These are phyloP conservation scores for Echinarachnius parma DNA, from an alignment of 53 echinoderm and acorn worm species.

Conservation along the genomic window DNA sequence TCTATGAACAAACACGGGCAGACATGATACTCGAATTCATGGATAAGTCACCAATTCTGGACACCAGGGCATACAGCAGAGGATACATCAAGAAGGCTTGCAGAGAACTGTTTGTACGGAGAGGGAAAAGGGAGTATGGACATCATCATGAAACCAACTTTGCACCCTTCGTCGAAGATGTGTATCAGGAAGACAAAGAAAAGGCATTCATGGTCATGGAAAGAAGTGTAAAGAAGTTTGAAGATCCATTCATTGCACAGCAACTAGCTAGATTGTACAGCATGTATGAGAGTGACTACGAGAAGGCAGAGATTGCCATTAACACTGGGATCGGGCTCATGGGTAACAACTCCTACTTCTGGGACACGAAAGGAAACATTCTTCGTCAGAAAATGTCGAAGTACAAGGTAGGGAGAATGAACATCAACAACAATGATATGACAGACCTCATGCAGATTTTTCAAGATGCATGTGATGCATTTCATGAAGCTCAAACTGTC, in stretches of 20 bases:
- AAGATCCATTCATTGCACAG: conserved; percentile 49
- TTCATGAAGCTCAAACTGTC: conserved; percentile 19
- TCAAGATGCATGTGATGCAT: conserved; percentile 10
- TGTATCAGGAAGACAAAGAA: conserved; percentile 11
- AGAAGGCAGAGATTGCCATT: conserved; percentile 40
- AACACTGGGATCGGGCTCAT: conserved; percentile 37
- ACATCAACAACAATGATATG: not conserved
- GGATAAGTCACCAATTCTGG: conserved; percentile 33
- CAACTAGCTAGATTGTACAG: conserved; percentile 46
- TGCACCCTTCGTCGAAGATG: conserved; percentile 62
- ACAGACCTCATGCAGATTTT: conserved; percentile 5
- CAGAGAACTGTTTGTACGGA: conserved; percentile 50
- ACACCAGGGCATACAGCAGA: conserved; percentile 13
- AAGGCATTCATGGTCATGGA: conserved; percentile 46
- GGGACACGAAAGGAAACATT: conserved; percentile 69
- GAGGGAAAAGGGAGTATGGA: conserved; percentile 42
- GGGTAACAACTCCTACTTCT: conserved; percentile 46
- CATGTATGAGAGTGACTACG: not conserved
- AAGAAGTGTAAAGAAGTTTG: conserved; percentile 27
- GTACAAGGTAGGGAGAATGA: not conserved
- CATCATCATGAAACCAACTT: conserved; percentile 53
- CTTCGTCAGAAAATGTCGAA: conserved; percentile 27
- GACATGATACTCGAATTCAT: conserved; percentile 51
- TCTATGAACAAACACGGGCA: conserved; percentile 17
- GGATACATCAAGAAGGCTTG: conserved; percentile 35